These are phyloP conservation scores for Stigmatopora nigra DNA, from an alignment of 2,113 vertebrate genomes.

Conservation along the genomic window DNA sequence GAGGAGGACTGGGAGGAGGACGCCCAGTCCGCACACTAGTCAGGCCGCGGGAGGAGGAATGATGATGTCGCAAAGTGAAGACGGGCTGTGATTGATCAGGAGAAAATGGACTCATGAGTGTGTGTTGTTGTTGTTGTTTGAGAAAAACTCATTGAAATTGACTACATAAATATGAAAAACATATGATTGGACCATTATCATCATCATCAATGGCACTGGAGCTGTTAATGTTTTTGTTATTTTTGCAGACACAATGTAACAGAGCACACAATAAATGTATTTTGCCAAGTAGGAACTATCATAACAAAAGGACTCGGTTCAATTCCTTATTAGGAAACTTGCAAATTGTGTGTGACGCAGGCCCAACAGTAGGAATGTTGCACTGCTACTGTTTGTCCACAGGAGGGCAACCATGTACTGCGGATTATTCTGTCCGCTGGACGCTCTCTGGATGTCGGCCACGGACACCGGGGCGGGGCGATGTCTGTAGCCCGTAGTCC, in stretches of 20 bases:
- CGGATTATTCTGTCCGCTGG: neutral
- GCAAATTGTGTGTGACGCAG: neutral
- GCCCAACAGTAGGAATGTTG: neutral
- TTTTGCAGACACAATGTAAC: neutral
- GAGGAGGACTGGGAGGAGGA: neutral
- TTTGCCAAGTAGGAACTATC: neutral
- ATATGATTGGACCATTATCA: too few relatives aligned
- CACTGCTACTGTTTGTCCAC: neutral
- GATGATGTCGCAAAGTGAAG: neutral
- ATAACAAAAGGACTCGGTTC: neutral
- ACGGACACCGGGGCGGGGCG: neutral
- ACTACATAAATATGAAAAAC: too few relatives aligned
- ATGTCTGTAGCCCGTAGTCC: neutral
- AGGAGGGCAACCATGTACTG: neutral
- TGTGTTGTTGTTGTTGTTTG: too few relatives aligned
- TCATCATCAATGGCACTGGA: too few relatives aligned
- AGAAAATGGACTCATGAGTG: neutral
- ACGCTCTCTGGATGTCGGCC: neutral
- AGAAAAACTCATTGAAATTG: too few relatives aligned
- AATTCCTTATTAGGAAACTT: neutral
- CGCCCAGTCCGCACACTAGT: neutral
- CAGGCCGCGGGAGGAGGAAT: neutral
- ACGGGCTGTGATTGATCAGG: neutral
- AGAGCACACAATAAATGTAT: neutral
- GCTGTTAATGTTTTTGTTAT: neutral